Evolutionary conservation across 2,113 vertebrate species (phyloP).

Genomic region (Agapornis roseicollis): DNA sequence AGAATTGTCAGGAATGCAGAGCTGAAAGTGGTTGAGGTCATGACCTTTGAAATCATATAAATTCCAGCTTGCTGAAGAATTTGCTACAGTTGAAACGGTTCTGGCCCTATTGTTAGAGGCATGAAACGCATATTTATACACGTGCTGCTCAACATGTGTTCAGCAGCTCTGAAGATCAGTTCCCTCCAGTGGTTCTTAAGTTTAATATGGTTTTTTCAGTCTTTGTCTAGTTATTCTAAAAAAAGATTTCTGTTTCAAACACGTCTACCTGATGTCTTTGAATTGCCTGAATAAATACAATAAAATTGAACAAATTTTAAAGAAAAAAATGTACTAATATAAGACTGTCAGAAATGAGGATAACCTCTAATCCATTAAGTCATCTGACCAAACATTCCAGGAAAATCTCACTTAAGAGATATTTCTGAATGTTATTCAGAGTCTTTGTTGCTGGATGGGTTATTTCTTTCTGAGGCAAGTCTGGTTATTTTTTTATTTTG

Average conservation of each 20-base stretch:
- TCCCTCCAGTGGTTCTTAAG: neutral
- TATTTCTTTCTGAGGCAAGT: neutral
- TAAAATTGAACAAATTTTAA: neutral
- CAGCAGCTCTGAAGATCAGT: neutral
- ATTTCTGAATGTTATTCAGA: neutral
- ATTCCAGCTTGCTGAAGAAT: neutral
- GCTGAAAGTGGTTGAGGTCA: neutral
- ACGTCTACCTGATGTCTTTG: neutral
- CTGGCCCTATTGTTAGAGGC: neutral
- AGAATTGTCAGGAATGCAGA: neutral
- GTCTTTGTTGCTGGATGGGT: neutral
- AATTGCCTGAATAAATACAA: neutral
- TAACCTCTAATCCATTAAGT: neutral
- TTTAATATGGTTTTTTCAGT: neutral
- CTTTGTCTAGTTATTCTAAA: neutral
- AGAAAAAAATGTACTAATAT: neutral
- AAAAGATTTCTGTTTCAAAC: neutral
- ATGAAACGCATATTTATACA: neutral
- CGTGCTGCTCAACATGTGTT: neutral
- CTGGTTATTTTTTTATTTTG: neutral
- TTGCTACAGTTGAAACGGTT: neutral
- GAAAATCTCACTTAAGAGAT: neutral
- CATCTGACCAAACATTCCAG: neutral
- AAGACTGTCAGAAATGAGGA: neutral
- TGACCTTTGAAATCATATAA: neutral